These are phyloP conservation scores for Chromis chromis DNA, from an alignment of 2,797 vertebrate genomes.

Conservation along the genomic window DNA sequence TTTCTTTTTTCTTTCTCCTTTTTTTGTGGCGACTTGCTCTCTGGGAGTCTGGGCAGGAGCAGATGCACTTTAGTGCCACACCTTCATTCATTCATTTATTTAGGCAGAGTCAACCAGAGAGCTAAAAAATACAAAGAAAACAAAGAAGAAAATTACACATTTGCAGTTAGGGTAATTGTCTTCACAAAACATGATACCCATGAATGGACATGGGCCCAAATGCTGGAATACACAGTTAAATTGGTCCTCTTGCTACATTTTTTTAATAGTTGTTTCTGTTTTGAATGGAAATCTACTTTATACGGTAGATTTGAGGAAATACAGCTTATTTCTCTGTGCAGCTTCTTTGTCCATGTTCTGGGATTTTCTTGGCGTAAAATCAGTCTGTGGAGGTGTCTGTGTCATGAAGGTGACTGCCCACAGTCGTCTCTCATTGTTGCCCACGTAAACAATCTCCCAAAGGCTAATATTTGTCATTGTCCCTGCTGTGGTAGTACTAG, in stretches of 20 bases:
- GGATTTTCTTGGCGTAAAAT: neutral
- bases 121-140: neutral
- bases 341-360: neutral
- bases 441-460: conserved; percentile 21
- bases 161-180: neutral
- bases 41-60: conserved; percentile 27
- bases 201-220: neutral
- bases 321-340: neutral
- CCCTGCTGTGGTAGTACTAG: conserved; percentile 9
- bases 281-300: conserved; percentile 2
- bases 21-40: conserved; percentile 12
- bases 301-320: neutral
- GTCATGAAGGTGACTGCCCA: conserved; percentile 39
- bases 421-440: conserved; percentile 5
- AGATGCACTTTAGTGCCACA: conserved; percentile 7
- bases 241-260: neutral
- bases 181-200: neutral
- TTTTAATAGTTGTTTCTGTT: neutral
- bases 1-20: conserved; percentile 25
- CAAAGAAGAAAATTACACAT: neutral
- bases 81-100: neutral
- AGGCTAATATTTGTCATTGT: conserved; percentile 47
- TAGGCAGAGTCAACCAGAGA: neutral
- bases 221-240: neutral
- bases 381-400: conserved; percentile 1